Evolutionary conservation across 2,113 vertebrate genomes (phyloP).

Genomic region (Amphilophus citrinellus): DNA sequence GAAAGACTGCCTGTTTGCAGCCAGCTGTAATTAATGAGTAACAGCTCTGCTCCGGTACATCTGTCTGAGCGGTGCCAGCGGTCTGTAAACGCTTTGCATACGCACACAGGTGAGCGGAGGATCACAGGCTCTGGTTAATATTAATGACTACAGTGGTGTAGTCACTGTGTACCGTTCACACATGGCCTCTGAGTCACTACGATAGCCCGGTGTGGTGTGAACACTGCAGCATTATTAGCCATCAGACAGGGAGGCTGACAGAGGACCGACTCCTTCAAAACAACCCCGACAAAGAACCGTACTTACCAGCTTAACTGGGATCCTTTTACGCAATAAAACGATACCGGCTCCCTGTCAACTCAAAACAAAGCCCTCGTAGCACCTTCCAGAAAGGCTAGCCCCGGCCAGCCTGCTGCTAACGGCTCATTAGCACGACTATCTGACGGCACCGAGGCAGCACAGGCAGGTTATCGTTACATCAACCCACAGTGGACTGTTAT

Average conservation of each 20-base stretch:
- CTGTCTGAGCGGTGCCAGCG: not conserved
- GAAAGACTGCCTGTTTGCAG: not conserved
- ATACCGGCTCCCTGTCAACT: not conserved
- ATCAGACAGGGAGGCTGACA: not conserved
- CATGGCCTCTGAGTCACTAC: not conserved
- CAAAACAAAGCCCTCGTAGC: not conserved
- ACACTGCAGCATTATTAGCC: conserved; percentile 42
- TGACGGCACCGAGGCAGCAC: conserved; percentile 30
- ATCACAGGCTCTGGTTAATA: not conserved
- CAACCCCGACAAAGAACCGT: not conserved
- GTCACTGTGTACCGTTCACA: not conserved
- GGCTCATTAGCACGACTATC: conserved; percentile 61
- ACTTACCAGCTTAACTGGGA: not conserved
- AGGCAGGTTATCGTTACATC: conserved; percentile 11
- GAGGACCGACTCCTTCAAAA: not conserved
- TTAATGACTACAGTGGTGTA: not conserved
- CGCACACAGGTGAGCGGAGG: not conserved
- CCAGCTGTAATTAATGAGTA: not conserved
- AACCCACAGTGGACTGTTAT: not conserved
- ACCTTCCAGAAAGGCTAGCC: conserved; percentile 18
- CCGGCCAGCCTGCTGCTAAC: conserved; percentile 32
- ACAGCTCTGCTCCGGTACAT: not conserved
- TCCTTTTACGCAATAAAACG: not conserved
- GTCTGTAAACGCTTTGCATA: conserved; percentile 1
- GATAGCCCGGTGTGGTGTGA: not conserved